A percentile compares a stretch with the other conserved stretches of the same genome.
phyloP scores from a whole-genome alignment of 2,797 vertebrate genomes.

The Acipenser ruthenus region DNA sequence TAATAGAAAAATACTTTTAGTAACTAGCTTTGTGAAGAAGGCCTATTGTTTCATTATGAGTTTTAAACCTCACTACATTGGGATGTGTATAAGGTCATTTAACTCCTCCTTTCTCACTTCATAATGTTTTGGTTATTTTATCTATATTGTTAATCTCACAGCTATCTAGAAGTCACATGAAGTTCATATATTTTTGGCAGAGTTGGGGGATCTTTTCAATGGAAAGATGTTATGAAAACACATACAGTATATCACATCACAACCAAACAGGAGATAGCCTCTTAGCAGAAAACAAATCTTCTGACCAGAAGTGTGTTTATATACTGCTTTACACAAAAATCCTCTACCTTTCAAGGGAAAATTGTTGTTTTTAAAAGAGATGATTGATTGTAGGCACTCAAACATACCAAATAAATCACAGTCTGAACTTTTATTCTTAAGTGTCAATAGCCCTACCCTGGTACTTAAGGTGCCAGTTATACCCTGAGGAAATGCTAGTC shows the following conservation, averaged over 20 bases:
- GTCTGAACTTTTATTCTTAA: slow-evolving; percentile 52
- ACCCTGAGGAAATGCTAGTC: slow-evolving; percentile 61
- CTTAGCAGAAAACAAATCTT: background rate
- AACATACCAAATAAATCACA: slow-evolving; percentile 45
- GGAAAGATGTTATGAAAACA: slow-evolving; percentile 9
- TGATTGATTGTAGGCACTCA: slow-evolving; percentile 53
- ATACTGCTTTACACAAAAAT: slow-evolving; percentile 6
- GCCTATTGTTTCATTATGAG: too few relatives aligned
- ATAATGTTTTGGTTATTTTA: too few relatives aligned
- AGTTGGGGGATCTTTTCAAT: background rate
- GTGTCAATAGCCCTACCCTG: slow-evolving; percentile 56
- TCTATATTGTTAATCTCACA: too few relatives aligned
- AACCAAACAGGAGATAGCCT: slow-evolving; percentile 1
- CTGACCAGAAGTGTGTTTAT: background rate
- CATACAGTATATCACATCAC: slow-evolving; percentile 7
- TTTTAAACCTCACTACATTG: too few relatives aligned
- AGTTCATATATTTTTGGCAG: too few relatives aligned
- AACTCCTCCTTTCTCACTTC: too few relatives aligned
- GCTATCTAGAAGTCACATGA: too few relatives aligned
- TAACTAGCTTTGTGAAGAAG: too few relatives aligned
- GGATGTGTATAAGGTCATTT: too few relatives aligned
- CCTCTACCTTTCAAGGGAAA: slow-evolving; percentile 8
- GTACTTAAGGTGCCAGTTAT: slow-evolving; percentile 52
- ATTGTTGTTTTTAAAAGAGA: slow-evolving; percentile 23
- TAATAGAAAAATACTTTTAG: too few relatives aligned